phyloP scores from a whole-genome alignment of 2,113 vertebrate genomes.

The Varanus salvator region DNA sequence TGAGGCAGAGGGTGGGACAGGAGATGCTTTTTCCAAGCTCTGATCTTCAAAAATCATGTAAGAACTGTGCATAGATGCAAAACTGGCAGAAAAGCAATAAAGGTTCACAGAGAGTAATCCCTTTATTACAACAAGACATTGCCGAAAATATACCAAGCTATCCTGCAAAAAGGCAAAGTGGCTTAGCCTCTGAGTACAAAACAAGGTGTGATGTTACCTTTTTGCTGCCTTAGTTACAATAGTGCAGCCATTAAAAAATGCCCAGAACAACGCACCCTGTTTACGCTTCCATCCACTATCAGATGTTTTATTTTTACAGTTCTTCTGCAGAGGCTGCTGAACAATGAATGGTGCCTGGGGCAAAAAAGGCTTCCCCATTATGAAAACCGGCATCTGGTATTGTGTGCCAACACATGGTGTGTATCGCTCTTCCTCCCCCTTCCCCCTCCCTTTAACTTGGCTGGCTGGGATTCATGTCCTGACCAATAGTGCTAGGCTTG shows the following conservation, averaged over 20 bases:
- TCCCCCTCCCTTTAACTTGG: not conserved
- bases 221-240: not conserved
- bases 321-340: slow-evolving; percentile 19
- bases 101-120: not conserved
- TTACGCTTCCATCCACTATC: slow-evolving; percentile 28
- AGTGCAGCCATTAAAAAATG: not conserved
- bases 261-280: slow-evolving; percentile 5
- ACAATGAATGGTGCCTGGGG: slow-evolving; percentile 21
- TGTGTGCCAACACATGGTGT: slow-evolving; percentile 25
- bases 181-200: not conserved
- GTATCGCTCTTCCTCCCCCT: not conserved
- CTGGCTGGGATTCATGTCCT: slow-evolving; percentile 28
- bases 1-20: not conserved
- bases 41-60: not conserved
- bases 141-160: not conserved
- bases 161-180: not conserved
- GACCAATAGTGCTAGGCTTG: slow-evolving; percentile 29
- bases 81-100: not conserved
- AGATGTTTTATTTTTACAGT: slow-evolving; percentile 5
- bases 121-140: slow-evolving; percentile 1
- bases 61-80: not conserved
- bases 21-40: not conserved
- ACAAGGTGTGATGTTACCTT: not conserved
- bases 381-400: slow-evolving; percentile 34
- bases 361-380: slow-evolving; percentile 37